Evolutionary conservation across 1,140 invertebrate genomes (phyloP).

Genomic region (Scaptomyza pallida): DNA sequence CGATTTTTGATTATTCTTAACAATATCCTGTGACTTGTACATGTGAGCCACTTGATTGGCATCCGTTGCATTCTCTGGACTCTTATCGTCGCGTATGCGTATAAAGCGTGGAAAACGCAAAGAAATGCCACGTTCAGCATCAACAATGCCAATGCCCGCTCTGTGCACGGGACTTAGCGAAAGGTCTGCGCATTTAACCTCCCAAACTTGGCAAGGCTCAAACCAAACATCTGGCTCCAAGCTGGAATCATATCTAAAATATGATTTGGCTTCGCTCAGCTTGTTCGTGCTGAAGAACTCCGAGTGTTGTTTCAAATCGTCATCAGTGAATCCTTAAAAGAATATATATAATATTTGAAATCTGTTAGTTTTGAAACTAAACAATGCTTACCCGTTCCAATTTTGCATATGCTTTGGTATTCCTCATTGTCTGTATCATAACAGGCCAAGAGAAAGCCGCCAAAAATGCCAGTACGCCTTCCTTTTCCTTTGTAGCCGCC

Average conservation of each 20-base stretch:
- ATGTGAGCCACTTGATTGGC: conserved; percentile 92
- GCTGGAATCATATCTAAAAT: conserved; percentile 92
- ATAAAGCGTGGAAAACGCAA: conserved; percentile 98
- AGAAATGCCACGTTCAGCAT: conserved; percentile 97
- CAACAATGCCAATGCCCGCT: conserved; percentile 95
- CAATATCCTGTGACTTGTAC: conserved; percentile 96
- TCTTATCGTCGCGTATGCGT: conserved; percentile 96
- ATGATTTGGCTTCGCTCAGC: conserved; percentile 90
- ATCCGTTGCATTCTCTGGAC: conserved; percentile 95
- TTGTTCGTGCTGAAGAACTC: conserved; percentile 92
- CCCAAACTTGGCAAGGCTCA: conserved; percentile 96
- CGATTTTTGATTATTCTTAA: conserved; percentile 89
- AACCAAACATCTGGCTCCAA: conserved; percentile 98
- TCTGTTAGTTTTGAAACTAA: not conserved
- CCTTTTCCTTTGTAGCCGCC: conserved; percentile 97
- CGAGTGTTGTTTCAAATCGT: conserved; percentile 91
- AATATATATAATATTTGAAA: not conserved
- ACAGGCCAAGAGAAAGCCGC: conserved; percentile 98
- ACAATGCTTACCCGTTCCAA: conserved; percentile 93
- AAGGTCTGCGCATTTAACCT: conserved; percentile 99
- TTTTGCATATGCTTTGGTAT: conserved; percentile 93
- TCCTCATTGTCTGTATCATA: conserved; percentile 97
- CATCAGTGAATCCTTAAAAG: conserved; percentile 91
- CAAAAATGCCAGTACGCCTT: conserved; percentile 96
- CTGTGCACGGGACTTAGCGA: conserved; percentile 97